Evolutionary conservation across 2,888 invertebrate species (phyloP), one percentile per base, ranked within the genome.

Genomic region (Nomada fucata): DNA sequence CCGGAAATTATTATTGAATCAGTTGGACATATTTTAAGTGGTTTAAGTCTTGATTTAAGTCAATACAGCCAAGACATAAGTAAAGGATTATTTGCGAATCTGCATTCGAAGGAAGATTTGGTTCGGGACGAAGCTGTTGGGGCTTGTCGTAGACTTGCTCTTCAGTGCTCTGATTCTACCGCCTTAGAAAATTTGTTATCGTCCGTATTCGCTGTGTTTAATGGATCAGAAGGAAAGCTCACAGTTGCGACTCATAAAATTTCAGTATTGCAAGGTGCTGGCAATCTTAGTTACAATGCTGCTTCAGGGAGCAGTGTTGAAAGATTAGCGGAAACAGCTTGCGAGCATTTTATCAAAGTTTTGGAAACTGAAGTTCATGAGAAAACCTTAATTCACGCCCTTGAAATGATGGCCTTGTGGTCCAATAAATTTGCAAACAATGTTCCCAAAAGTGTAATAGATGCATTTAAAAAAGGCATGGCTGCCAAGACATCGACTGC

Each of bases 351-450:
- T 92, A 94, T 97, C 42, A 97, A 97, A 92, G 96, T 97, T 59
- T 94, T 99, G 59, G 97, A 97, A 91, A 95, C 95, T 67, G 99
- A 99, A 95, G 97, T 97, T 50, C 98, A 99, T 93, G 99, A 99
- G 94, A 97, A 97, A 91, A 98, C 98, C 0, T 94, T 98, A 71
- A 96, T 97, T 83, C 96, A 96, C 88, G 96, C 97, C 10, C 94
- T 98, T 36, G 96, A 97, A 89, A 96, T 97, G 96, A 95, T 98
- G 93, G 95, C 96, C 10, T 93, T 96, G 36, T 99, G 98, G 99
- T 96, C 96, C 68, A 91, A 93, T 20, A 96, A 96, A 91, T 96
- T 97, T 84, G 94, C 94, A 1, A 95, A 94, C n/a, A 95, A 95
- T 82, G 94, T 97, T 52, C 96, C 97, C 1, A 95, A 95, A 79